Conservation (phyloP, 2,797 vertebrate species). For the Acanthornis magna region DNA sequence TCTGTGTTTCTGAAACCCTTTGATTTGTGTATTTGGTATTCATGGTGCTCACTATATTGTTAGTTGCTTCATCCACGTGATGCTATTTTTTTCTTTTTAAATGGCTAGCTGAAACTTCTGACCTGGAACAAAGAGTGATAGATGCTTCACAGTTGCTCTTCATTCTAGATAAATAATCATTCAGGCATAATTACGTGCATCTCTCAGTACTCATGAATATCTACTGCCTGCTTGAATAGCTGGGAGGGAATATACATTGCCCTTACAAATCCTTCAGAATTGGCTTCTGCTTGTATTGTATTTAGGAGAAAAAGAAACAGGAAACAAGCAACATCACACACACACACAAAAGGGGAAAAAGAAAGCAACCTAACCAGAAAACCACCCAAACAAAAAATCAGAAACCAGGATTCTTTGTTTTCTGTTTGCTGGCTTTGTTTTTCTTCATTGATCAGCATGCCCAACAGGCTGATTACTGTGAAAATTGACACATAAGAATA, state of each 20-base stretch:
- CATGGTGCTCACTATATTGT: not conserved
- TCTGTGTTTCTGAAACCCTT: not conserved
- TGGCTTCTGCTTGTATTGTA: not conserved
- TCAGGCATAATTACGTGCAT: slow-evolving; percentile 19
- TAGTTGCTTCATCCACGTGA: not conserved
- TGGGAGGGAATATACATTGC: not conserved
- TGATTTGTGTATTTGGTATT: not conserved
- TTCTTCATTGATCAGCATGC: not conserved
- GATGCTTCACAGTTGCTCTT: slow-evolving; percentile 20
- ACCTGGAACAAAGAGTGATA: slow-evolving; percentile 43
- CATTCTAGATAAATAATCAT: slow-evolving; percentile 36
- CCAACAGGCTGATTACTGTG: not conserved
- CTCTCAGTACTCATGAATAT: slow-evolving; percentile 7
- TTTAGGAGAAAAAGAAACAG: not conserved
- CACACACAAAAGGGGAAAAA: not conserved
- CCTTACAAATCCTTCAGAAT: not conserved
- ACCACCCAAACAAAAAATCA: not conserved
- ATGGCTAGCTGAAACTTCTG: slow-evolving; percentile 40
- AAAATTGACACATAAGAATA: not conserved
- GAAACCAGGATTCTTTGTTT: not conserved
- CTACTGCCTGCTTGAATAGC: slow-evolving; percentile 18
- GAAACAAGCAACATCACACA: not conserved
- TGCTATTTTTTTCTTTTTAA: slow-evolving; percentile 8
- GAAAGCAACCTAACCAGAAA: not conserved
- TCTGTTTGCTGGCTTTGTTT: not conserved